Conservation (phyloP, 2,888 invertebrate species). For the Drosophila falleni region DNA sequence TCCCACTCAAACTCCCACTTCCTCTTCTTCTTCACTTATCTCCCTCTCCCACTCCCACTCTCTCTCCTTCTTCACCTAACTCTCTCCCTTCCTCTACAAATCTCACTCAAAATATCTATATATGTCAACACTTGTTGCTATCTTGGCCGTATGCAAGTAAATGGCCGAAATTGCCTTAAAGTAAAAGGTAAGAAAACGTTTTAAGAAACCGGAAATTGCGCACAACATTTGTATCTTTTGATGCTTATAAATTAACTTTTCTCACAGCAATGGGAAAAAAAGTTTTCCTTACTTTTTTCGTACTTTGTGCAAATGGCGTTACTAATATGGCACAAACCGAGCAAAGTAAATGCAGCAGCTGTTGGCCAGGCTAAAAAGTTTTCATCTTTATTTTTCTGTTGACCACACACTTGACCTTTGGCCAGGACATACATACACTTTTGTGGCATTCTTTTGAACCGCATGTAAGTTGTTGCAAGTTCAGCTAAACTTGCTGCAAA, state of each 20-base stretch:
- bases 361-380: constrained; percentile 46
- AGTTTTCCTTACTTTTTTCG: constrained; percentile 9
- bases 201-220: constrained; percentile 72
- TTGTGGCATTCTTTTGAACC: constrained; percentile 9
- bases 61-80: too few relatives aligned
- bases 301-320: constrained; percentile 28
- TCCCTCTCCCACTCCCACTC: too few relatives aligned
- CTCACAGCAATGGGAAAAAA: constrained; percentile 20
- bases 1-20: too few relatives aligned
- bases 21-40: too few relatives aligned
- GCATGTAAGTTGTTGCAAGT: constrained; percentile 27
- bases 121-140: constrained; percentile 51
- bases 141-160: constrained; percentile 29
- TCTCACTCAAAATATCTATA: neutral
- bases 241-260: constrained; percentile 72
- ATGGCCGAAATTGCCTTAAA: constrained; percentile 19
- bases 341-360: constrained; percentile 21
- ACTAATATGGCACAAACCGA: constrained; percentile 34
- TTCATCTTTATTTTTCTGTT: neutral
- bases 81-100: neutral
- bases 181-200: constrained; percentile 57
- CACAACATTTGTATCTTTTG: constrained; percentile 69
- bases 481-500: constrained; percentile 29
- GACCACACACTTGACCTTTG: constrained; percentile 40
- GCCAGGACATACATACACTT: neutral